A percentile compares a stretch with the other conserved stretches of the same genome.
Conservation (phyloP, 2,113 vertebrate genomes). For the Formicarius rufipectus region DNA sequence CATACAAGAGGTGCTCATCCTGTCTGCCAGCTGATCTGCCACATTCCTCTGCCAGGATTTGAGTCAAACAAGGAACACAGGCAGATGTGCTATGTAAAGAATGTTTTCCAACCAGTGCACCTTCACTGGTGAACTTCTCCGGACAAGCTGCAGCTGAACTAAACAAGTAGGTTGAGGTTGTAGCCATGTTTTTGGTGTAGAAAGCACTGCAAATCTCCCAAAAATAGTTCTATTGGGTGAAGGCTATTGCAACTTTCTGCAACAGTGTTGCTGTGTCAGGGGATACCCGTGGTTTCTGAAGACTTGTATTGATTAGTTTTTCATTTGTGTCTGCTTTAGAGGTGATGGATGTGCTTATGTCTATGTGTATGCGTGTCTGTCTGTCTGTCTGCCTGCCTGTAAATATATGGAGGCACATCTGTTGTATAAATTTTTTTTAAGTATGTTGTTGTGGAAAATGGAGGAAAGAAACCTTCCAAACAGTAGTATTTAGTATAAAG, state of each 20-base stretch:
- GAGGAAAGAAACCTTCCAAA: too few species aligned
- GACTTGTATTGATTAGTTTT: not conserved
- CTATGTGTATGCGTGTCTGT: not conserved
- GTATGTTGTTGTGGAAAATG: too few species aligned
- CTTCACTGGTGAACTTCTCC: not conserved
- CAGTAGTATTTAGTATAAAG: too few species aligned
- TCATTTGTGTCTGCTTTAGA: not conserved
- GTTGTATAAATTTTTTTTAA: not conserved
- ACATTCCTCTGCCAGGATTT: not conserved
- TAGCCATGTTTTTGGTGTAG: not conserved
- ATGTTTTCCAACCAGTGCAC: not conserved
- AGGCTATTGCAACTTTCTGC: not conserved
- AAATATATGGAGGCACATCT: not conserved
- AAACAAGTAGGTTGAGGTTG: not conserved
- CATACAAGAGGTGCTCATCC: fast-evolving
- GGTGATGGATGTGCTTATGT: not conserved
- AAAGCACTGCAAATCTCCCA: not conserved
- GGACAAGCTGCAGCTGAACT: not conserved
- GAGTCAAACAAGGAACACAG: not conserved
- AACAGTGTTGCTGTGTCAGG: not conserved
- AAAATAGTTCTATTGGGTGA: not conserved
- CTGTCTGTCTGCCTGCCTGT: not conserved
- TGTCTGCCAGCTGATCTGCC: not conserved
- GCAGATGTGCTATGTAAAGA: not conserved
- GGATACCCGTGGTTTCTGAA: not conserved